Evolutionary conservation across 2,888 invertebrate species (phyloP).

Genomic region (Steromphala cineraria): DNA sequence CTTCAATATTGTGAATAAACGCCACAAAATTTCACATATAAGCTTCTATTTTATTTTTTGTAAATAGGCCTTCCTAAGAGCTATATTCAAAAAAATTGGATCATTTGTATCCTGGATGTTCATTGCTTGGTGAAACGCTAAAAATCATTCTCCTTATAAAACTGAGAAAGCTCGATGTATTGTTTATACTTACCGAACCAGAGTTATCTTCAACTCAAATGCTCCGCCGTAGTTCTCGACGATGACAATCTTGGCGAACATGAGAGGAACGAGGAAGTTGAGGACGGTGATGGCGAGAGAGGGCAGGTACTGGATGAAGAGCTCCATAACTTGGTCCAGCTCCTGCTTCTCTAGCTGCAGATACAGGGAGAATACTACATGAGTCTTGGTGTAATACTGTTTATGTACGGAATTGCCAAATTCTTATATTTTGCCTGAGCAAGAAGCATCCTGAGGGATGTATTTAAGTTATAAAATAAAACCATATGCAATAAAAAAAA

Average conservation of each 20-base stretch:
- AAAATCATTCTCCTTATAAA: neutral
- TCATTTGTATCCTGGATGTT: too few species aligned
- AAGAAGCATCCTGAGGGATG: too few species aligned
- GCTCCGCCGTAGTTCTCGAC: conserved; percentile 86
- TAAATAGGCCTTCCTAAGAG: too few species aligned
- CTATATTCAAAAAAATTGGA: too few species aligned
- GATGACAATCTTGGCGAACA: conserved; percentile 83
- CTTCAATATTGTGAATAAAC: too few species aligned
- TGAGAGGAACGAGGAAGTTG: conserved; percentile 84
- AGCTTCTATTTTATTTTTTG: too few species aligned
- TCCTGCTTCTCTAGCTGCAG: conserved; percentile 31
- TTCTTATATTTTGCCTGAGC: too few species aligned
- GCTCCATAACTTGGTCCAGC: conserved; percentile 54
- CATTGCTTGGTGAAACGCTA: neutral
- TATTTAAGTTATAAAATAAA: too few species aligned
- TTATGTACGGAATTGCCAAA: too few species aligned
- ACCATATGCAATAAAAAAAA: too few species aligned
- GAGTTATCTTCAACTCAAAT: conserved; percentile 82
- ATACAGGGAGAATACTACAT: neutral
- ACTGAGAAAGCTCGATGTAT: neutral
- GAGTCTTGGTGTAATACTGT: too few species aligned
- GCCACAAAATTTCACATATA: too few species aligned
- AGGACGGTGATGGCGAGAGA: conserved; percentile 85
- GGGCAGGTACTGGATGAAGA: conserved; percentile 85
- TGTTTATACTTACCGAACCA: conserved; percentile 78